These are phyloP conservation scores for Branchellion lobata DNA, from an alignment of 2,888 invertebrate species.

Conservation along the genomic window DNA sequence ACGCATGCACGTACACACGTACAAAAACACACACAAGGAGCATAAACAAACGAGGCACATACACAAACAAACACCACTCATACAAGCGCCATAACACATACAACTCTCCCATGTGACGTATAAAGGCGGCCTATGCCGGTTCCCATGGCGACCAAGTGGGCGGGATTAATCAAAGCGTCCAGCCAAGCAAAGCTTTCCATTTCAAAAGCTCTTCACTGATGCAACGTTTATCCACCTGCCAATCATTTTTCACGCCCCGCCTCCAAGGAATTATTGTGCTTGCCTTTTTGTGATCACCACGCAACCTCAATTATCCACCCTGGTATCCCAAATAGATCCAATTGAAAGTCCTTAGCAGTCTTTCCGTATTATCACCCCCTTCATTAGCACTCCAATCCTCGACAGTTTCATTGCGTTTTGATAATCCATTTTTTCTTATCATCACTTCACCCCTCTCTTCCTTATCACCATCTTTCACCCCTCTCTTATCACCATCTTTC, in stretches of 20 bases:
- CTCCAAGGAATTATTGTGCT: neutral
- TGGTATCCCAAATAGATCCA: neutral
- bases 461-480: too few relatives aligned
- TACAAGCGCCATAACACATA: neutral
- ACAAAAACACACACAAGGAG: too few relatives aligned
- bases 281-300: neutral
- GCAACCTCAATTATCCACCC: neutral
- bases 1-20: too few relatives aligned
- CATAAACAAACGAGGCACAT: neutral
- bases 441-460: too few relatives aligned
- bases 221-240: slow-evolving; percentile 1
- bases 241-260: neutral
- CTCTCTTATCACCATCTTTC: too few relatives aligned
- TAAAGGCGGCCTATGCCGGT: slow-evolving; percentile 17
- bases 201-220: neutral
- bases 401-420: too few relatives aligned
- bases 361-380: too few relatives aligned
- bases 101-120: slow-evolving; percentile 14
- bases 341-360: neutral
- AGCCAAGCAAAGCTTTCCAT: neutral
- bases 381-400: too few relatives aligned
- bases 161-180: slow-evolving; percentile 6
- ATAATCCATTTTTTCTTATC: too few relatives aligned
- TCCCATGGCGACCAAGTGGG: neutral
- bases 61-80: neutral